A percentile compares a stretch with the other conserved stretches of the same genome.
These are phyloP conservation scores for Hypercompe scribonia DNA, from an alignment of 2,888 invertebrate species.

Conservation along the genomic window DNA sequence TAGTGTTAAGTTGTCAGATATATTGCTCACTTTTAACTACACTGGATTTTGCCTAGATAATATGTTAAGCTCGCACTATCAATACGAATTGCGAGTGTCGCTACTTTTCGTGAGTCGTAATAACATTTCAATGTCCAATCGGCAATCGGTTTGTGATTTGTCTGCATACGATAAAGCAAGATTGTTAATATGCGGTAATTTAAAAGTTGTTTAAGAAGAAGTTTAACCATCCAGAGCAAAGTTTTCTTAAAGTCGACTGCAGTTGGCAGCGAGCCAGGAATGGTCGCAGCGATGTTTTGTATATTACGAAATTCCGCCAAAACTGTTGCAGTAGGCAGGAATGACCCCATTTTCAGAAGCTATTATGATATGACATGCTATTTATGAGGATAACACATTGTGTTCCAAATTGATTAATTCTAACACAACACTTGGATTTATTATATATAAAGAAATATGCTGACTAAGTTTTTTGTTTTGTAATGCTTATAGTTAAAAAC, in stretches of 20 bases:
- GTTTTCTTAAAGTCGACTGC: constrained; percentile 60
- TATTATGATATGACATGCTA: constrained; percentile 56
- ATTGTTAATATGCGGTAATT: constrained; percentile 23
- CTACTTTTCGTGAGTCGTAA: not conserved
- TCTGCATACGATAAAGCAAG: constrained; percentile 11
- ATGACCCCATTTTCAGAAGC: constrained; percentile 73
- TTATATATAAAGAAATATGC: not conserved
- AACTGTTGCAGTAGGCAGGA: constrained; percentile 77
- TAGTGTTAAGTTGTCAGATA: not conserved
- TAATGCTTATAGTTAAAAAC: constrained; percentile 1
- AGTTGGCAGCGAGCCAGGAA: constrained; percentile 73
- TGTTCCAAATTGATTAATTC: not conserved
- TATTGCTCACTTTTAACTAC: not conserved
- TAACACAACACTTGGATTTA: not conserved
- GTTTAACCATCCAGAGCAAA: constrained; percentile 51
- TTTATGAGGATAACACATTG: constrained; percentile 38
- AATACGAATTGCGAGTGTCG: too few relatives aligned
- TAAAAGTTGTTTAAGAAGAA: constrained; percentile 49
- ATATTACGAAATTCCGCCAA: constrained; percentile 84
- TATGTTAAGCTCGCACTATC: not conserved
- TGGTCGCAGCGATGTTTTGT: constrained; percentile 71
- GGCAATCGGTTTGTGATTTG: not conserved
- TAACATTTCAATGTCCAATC: not conserved
- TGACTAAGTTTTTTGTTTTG: constrained; percentile 17
- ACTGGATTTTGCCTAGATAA: not conserved